Evolutionary conservation across 1,140 invertebrate species (phyloP), one percentile per base, ranked within the genome.

Genomic region (Gryllus bimaculatus): DNA sequence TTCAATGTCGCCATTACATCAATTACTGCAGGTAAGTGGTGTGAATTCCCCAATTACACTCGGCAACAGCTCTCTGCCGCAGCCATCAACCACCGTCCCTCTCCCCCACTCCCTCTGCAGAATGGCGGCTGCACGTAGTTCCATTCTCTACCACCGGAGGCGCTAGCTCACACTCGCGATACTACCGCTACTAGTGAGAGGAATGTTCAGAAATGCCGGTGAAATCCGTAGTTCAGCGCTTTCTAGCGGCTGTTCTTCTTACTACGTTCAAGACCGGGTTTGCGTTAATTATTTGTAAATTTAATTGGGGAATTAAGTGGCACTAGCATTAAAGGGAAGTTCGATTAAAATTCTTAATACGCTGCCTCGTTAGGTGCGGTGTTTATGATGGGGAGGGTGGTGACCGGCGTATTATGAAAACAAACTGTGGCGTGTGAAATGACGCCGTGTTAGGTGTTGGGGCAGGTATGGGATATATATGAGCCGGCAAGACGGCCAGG

Each of bases 1-100:
- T 66, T 66, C 54, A 66, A 66, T 66, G 54, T 66, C 54, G 54
- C 54, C 54, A 66, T 66, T 66, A 66, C 54, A 66, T 66, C 54
- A 66, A 66, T 66, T 66, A 66, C 54, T 66, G 54, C 54, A 66
- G 54, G 54, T 66, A 66, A 66, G 54, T 66, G 54, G 54, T 66
- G 54, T 66, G 54, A 66, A 66, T 66, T 66, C 54, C 54, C 54
- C 54, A 66, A 66, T 66, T 66, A 66, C 54, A 66, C 54, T 66
- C 10, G 18, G 54, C 54, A 13, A 66, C 18, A 66, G 18, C 10
- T 66, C 54, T 66, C 54, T 66, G 54, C 54, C 54, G 54, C 54
- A 66, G 54, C 54, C 54, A 66, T 66, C 54, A 66, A 66, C 54
- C 18, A 18, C 18, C 10, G 10, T 66, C 54, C 54, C 54, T 66